Base-by-base conservation (phyloP, 2,888 invertebrate genomes). In the Microplitis deprimator region DNA sequence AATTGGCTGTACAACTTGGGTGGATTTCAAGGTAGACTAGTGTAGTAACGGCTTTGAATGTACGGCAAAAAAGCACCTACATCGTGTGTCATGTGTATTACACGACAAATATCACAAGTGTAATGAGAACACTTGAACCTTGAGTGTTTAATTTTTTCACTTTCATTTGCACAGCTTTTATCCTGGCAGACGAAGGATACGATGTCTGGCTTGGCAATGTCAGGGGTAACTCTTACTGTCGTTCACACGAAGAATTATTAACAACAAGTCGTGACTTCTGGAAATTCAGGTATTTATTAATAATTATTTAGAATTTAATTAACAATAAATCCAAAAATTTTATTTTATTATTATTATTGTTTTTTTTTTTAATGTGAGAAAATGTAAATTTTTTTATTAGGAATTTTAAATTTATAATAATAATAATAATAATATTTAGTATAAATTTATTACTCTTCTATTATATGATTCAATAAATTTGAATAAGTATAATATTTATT, bases 131-230 rank as follows among this genome's bases (percentile, higher is more conserved):
- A 65, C 38, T 40, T 17, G 65, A 73, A 6, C 70, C 73, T 73
- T 77, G 70, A 70, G 13, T 13, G 50, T n/a, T 41, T 13, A 20
- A 60, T 60, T 39, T 10, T 62, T 77, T 73, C 59, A 69, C 16
- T 69, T 64, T 59, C 61, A 8, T 40, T 80, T 77, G n/a, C 87
- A 29, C 29, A 93, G 93, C 90, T 3, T 92, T 91, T 79, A 81
- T 92, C 7, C 86, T 93, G 77, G 92, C 92, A 1, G 93, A 93
- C 80, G 91, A 90, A 4, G 93, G 93, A 0, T 93, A 92, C 80
- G 93, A 93, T 80, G 93, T 93, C 0, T 93, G 93, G 92, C 81
- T 93, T 10, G 91, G 91, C 0, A 93, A 93, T 82, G 79, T 91
- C 72, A 68, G 75, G 17, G 79, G 79, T 61, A 79, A 79, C 20